phyloP scores from a whole-genome alignment of 1,140 invertebrate genomes.

The Chlorops oryzae region DNA sequence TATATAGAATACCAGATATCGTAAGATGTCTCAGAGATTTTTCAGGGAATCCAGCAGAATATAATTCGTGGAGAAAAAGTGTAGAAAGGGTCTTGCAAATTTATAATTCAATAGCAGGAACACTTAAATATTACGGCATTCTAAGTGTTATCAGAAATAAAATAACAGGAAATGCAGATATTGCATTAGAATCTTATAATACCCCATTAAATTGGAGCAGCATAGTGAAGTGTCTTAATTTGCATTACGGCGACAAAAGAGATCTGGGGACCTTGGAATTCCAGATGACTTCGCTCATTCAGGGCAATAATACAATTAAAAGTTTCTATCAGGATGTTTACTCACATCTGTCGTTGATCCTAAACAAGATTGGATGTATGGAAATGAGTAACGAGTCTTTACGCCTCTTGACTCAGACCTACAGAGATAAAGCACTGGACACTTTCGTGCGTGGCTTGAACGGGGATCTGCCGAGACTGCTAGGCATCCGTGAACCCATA shows the following conservation, averaged over 20 bases:
- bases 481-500: constrained; percentile 13
- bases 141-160: constrained; percentile 18
- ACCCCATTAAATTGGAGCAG: constrained; percentile 18
- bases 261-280: constrained; percentile 19
- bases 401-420: constrained; percentile 11
- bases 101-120: constrained; percentile 4
- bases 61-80: too few relatives aligned
- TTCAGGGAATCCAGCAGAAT: too few relatives aligned
- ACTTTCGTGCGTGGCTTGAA: constrained; percentile 9
- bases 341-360: constrained; percentile 17
- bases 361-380: constrained; percentile 20
- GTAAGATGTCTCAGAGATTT: too few relatives aligned
- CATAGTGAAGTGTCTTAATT: constrained; percentile 11
- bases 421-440: constrained; percentile 16
- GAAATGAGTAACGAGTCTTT: constrained; percentile 8
- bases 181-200: constrained; percentile 17
- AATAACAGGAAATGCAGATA: constrained; percentile 14
- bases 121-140: constrained; percentile 19
- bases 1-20: too few relatives aligned
- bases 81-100: constrained; percentile 11
- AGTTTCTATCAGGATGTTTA: constrained; percentile 20
- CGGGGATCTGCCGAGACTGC: constrained; percentile 9
- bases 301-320: constrained; percentile 11
- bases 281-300: constrained; percentile 14
- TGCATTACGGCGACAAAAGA: constrained; percentile 18